phyloP scores from a whole-genome alignment of 2,888 invertebrate genomes.

The Romanomermis culicivorax region DNA sequence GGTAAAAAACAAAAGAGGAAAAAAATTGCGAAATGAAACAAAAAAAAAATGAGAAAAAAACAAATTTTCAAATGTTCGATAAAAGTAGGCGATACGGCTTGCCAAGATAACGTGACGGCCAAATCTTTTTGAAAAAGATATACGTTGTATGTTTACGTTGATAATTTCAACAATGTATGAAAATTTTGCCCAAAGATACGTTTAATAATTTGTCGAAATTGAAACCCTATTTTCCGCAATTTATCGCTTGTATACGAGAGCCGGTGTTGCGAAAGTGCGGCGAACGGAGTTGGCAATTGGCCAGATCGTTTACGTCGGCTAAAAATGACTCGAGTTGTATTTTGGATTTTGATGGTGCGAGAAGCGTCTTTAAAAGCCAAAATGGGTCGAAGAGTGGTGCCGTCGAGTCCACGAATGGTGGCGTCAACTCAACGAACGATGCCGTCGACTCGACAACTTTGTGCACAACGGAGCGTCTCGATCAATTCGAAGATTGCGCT shows the following conservation, averaged over 20 bases:
- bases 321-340: not conserved
- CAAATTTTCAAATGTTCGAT: not conserved
- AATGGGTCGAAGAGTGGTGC: not conserved
- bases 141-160: not conserved
- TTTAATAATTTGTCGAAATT: not conserved
- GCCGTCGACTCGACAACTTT: not conserved
- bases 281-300: constrained; percentile 11
- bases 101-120: not conserved
- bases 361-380: not conserved
- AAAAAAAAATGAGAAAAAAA: too few species aligned
- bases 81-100: not conserved
- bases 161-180: not conserved
- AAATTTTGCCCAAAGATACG: not conserved
- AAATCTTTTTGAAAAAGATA: not conserved
- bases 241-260: not conserved
- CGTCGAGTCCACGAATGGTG: not conserved
- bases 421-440: not conserved
- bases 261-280: constrained; percentile 11
- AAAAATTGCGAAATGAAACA: too few species aligned
- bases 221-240: not conserved
- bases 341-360: not conserved
- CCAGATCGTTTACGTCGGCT: not conserved
- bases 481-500: not conserved
- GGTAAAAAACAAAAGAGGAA: too few species aligned
- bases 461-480: not conserved